Percentiles rank a stretch among this genome's conserved stretches.
These are phyloP conservation scores for Tinamus guttatus DNA, from an alignment of 2,113 vertebrate species.

Conservation along the genomic window DNA sequence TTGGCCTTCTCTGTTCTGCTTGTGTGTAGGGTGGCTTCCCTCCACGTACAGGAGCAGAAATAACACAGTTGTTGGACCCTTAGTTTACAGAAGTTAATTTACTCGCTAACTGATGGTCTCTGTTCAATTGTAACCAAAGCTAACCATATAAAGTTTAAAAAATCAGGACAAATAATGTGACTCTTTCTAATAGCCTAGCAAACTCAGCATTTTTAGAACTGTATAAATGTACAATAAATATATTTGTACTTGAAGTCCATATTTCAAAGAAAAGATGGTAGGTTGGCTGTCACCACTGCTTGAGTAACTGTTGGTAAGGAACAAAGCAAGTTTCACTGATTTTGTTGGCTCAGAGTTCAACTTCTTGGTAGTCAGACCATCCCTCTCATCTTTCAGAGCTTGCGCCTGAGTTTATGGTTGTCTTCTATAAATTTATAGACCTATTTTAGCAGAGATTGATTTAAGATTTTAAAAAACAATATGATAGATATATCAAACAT, in stretches of 20 bases:
- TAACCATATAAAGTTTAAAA: not conserved
- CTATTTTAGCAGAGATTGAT: not conserved
- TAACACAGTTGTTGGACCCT: not conserved
- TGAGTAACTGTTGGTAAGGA: not conserved
- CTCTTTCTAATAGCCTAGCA: not conserved
- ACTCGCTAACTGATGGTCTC: not conserved
- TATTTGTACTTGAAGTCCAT: not conserved
- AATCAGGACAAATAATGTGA: not conserved
- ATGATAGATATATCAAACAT: not conserved
- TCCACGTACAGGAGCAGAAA: not conserved
- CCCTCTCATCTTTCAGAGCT: not conserved
- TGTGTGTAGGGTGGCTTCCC: not conserved
- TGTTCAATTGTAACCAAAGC: constrained; percentile 35
- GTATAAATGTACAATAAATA: not conserved
- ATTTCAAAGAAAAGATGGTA: not conserved
- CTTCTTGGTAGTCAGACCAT: not conserved
- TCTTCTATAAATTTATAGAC: not conserved
- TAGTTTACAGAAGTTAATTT: not conserved
- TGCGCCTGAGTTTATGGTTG: not conserved
- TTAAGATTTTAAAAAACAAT: not conserved
- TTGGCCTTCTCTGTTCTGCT: not conserved
- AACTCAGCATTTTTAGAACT: not conserved
- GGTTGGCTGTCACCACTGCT: not conserved
- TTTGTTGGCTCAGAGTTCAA: not conserved
- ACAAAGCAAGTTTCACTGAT: not conserved